Evolutionary conservation across 2,113 vertebrate genomes (phyloP), one percentile per base, ranked within the genome.

Genomic region (Oreochromis tanganicae): DNA sequence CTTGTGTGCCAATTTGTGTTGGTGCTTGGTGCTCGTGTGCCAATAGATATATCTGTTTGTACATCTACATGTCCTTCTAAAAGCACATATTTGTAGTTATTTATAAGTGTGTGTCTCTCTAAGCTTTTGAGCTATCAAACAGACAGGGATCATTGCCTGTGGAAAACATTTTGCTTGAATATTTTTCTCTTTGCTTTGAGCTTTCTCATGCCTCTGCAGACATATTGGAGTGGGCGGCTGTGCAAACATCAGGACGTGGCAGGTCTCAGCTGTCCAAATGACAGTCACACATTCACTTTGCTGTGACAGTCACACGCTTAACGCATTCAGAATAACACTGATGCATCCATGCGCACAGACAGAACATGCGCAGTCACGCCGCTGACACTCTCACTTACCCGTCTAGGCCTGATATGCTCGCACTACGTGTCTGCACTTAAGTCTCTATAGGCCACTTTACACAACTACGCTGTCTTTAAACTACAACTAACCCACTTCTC

Each of bases 161-260:
- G 81, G 84, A 87, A 83, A 68, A 73, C 57, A 38, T 82, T 89
- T 84, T 48, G 66, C 36, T 83, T 82, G 34, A 82, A 85, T 92
- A 66, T 81, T 83, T 80, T 78, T 34, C 85, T 75, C 29, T 79
- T 50, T 13, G 52, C 82, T 85, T 75, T 80, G 87, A 91, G 86
- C 83, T 82, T 87, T 48, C 24, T 11, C 81, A 46, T 16, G 66
- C 84, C 84, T 90, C 80, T 41, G 79, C 63, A 87, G 88, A 92
- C 86, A 89, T 93, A 84, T 93, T 84, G 82, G 85, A 89, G 93
- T 89, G 83, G 93, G 90, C 80, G 86, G 82, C 87, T 87, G 85
- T 91, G 87, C 89, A 92, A 91, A 92, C 90, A 91, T 89, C 91
- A 88, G 85, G 86, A 84, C 32, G 19, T 81, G 19, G 84, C 88